Base-by-base conservation (phyloP, 30 jellyfish, hydroid and myxozoan genomes). In the Phacellophora camtschatica region DNA sequence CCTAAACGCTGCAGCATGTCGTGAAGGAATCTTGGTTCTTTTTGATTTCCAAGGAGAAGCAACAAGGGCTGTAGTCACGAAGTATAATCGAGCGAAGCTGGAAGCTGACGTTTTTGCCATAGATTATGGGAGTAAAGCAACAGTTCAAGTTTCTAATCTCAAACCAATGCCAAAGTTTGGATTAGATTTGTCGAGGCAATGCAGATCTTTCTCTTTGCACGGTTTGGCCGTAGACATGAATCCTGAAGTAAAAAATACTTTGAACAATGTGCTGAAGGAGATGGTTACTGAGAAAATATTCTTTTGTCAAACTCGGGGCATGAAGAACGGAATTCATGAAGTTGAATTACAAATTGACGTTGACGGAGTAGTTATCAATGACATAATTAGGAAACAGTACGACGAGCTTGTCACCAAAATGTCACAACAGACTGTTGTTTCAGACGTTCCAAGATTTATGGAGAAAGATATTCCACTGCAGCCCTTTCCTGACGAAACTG, bases 401-500 rank as follows among this genome's bases (percentile, higher is more conserved):
- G 49, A 34, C 49, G 72, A 71, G 9, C 56, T 80, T 13, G 7
- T 19, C 16, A 30, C 55, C 6, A 25, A 22, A 72, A 19, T 2
- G 5, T 23, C 24, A 4, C 57, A 15, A 29, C 29, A n/a, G 24
- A 15, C 7, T 28, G 24, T 1, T 13, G 18, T 31, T 30, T 35
- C 18, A 18, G 23, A 56, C 23, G 23, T 25, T 20, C 6, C 45
- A 58, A 58, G 54, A 2, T 23, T 76, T 4, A 76, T 37, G 80
- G 68, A 33, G 42, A 36, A 45, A 32, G 87, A 83, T 9, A 67
- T 90, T 31, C 88, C 98, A 5, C n/a, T 54, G 35, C 77, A 77
- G 53, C 92, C 95, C n/a, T 69, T 78, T 13, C 98, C 98, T 2
- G 49, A 54, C 30, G 91, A 79, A 50, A 39, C 41, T 1, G 94